Evolutionary conservation across 2,797 vertebrate species (phyloP).

Genomic region (Sebastes melanostomus): DNA sequence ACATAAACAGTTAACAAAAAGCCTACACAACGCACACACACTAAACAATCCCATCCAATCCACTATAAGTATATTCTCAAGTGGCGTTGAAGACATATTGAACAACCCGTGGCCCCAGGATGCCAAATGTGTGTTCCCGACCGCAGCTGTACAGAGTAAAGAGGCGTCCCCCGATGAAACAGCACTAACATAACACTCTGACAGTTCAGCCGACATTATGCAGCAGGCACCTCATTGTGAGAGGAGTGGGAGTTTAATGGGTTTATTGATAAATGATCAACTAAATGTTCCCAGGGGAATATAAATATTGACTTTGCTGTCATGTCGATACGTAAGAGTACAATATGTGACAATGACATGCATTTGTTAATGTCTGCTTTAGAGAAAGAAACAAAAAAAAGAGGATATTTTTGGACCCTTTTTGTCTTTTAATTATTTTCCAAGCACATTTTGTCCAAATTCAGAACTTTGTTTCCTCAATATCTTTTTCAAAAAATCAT

Average conservation of each 20-base stretch:
- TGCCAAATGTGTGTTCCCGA: neutral
- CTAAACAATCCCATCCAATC: neutral
- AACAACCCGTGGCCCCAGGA: neutral
- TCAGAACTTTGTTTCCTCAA: neutral
- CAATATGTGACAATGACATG: neutral
- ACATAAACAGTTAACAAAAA: neutral
- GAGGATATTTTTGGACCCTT: slow-evolving; percentile 12
- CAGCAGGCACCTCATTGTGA: slow-evolving; percentile 2
- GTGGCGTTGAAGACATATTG: neutral
- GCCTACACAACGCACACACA: neutral
- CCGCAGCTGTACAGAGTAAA: neutral
- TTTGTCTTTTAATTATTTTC: slow-evolving; percentile 51
- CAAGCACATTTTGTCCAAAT: slow-evolving; percentile 30
- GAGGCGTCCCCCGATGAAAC: neutral
- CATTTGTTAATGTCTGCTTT: neutral
- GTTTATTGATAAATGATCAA: slow-evolving; percentile 50
- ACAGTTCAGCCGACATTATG: neutral
- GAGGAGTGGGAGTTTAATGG: neutral
- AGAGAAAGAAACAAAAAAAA: neutral
- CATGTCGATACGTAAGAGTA: neutral
- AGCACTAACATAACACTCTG: neutral
- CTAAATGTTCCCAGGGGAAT: neutral
- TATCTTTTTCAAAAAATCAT: slow-evolving; percentile 31
- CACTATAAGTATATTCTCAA: neutral
- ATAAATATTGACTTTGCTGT: slow-evolving; percentile 24